Percentiles rank a stretch among this genome's conserved stretches.
Evolutionary conservation across 1,140 invertebrate species (phyloP).

Genomic region (Plectrocnemia conspersa): DNA sequence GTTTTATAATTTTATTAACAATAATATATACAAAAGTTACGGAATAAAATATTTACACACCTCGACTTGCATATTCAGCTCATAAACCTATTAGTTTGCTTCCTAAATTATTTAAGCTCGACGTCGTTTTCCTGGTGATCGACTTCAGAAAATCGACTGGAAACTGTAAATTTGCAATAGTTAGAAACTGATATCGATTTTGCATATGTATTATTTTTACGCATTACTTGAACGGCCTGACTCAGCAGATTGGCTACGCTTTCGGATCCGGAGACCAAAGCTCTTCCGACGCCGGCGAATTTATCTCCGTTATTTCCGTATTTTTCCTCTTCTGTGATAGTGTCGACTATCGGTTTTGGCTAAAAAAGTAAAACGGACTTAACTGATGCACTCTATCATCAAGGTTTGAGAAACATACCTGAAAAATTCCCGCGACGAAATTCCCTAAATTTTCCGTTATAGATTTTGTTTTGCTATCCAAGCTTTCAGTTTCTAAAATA

Average conservation of each 20-base stretch:
- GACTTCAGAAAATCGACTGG: constrained; percentile 25
- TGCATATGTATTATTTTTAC: neutral
- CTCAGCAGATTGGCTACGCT: constrained; percentile 53
- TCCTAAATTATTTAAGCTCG: constrained; percentile 30
- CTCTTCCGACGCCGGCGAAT: constrained; percentile 52
- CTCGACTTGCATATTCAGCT: too few relatives aligned
- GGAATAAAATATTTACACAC: neutral
- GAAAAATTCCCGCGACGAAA: constrained; percentile 25
- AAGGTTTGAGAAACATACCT: constrained; percentile 14
- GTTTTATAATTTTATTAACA: neutral
- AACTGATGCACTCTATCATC: neutral
- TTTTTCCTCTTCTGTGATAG: constrained; percentile 63
- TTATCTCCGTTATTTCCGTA: constrained; percentile 64
- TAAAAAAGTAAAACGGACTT: constrained; percentile 32
- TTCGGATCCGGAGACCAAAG: constrained; percentile 56
- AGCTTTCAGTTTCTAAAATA: constrained; percentile 24
- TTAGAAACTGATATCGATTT: neutral
- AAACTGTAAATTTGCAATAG: constrained; percentile 24
- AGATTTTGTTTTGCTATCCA: constrained; percentile 18
- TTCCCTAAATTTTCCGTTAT: constrained; percentile 19
- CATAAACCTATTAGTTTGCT: constrained; percentile 25
- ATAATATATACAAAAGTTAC: neutral
- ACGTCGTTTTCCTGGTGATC: constrained; percentile 24
- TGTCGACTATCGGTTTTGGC: constrained; percentile 64
- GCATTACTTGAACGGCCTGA: constrained; percentile 27